Conservation (phyloP, 2,888 invertebrate genomes). For the Tetranychus truncatus region DNA sequence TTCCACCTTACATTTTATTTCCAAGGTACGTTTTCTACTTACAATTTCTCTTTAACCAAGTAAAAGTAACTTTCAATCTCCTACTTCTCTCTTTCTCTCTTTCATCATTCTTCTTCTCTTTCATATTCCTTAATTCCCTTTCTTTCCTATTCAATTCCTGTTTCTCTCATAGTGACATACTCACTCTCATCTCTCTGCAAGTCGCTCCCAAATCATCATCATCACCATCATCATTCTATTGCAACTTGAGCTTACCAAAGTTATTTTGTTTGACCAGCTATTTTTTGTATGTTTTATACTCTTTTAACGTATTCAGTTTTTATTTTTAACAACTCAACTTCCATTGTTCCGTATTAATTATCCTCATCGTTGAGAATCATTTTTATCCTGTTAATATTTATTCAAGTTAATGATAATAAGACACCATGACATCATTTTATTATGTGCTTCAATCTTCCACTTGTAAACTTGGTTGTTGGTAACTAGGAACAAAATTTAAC, state of each 20-base stretch:
- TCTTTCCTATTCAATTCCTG: too few relatives aligned
- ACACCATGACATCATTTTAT: background rate
- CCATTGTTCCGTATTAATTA: background rate
- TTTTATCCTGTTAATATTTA: background rate
- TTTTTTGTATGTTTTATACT: background rate
- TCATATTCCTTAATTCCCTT: background rate
- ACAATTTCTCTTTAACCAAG: background rate
- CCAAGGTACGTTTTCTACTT: too few relatives aligned
- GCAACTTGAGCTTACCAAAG: background rate
- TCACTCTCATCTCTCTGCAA: background rate
- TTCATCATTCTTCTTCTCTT: background rate
- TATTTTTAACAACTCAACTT: background rate
- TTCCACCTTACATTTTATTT: background rate
- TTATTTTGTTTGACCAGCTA: background rate
- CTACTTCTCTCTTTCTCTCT: background rate
- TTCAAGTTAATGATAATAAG: background rate
- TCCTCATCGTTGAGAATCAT: background rate
- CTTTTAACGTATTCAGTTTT: background rate
- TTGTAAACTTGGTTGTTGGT: background rate
- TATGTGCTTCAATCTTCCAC: background rate
- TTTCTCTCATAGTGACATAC: background rate
- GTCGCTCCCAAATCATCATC: background rate
- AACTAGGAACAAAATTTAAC: background rate
- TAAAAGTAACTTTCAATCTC: background rate
- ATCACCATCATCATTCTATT: background rate